A percentile compares a stretch with the other conserved stretches of the same genome.
Evolutionary conservation across 2,113 vertebrate genomes (phyloP).

Genomic region (Arizona elegans): DNA sequence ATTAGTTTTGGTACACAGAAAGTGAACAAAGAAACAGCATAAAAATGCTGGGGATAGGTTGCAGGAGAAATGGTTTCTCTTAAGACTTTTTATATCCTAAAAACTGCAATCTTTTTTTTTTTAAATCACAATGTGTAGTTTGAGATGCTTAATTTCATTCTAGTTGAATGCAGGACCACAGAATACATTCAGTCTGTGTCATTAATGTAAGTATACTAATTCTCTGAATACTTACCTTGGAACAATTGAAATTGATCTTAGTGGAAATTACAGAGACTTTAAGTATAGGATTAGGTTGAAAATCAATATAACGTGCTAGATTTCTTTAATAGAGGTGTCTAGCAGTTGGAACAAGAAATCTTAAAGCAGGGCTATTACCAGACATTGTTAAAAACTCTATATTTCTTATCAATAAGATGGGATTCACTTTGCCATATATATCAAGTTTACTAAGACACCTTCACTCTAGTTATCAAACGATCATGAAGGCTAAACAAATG

Average conservation of each 20-base stretch:
- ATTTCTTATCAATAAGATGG: slow-evolving; percentile 8
- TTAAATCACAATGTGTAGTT: background rate
- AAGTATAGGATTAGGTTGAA: background rate
- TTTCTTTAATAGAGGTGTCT: no score
- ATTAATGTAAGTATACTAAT: background rate
- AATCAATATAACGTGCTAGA: background rate
- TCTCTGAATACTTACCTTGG: background rate
- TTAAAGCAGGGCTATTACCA: slow-evolving; percentile 3
- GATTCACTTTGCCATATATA: background rate
- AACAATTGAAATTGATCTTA: background rate
- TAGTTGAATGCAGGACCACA: background rate
- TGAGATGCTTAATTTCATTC: background rate
- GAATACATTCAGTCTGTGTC: background rate
- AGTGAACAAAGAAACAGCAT: background rate
- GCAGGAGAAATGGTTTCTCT: background rate
- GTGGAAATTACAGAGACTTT: background rate
- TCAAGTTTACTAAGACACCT: background rate
- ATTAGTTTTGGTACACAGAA: background rate
- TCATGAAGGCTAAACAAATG: slow-evolving; percentile 4
- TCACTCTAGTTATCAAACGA: accelerated
- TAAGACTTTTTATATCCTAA: background rate
- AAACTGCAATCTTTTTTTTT: background rate
- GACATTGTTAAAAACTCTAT: background rate
- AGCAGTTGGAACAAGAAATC: background rate
- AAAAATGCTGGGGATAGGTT: background rate